Evolutionary conservation across 2,797 vertebrate genomes (phyloP).

Genomic region (Apogon talboti): DNA sequence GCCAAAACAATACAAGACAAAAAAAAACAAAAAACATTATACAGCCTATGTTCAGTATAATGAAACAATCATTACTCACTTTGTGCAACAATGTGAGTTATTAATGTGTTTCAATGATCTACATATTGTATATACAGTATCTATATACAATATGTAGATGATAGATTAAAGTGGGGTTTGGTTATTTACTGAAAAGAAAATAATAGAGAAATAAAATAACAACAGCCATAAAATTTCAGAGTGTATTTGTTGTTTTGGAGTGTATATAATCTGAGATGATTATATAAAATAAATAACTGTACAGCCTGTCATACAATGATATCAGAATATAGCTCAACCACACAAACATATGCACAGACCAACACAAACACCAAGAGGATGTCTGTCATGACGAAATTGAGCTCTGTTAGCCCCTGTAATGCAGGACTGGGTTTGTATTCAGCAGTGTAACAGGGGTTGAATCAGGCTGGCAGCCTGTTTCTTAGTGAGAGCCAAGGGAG

Average conservation of each 20-base stretch:
- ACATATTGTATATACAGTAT: too few relatives aligned
- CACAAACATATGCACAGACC: background rate
- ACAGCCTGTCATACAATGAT: slow-evolving; percentile 7
- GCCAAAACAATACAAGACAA: too few relatives aligned
- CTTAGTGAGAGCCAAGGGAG: slow-evolving; percentile 95
- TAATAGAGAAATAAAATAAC: background rate
- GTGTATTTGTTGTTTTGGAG: slow-evolving; percentile 5
- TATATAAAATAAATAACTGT: background rate
- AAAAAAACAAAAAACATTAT: too few relatives aligned
- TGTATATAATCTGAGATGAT: background rate
- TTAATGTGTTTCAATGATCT: too few relatives aligned
- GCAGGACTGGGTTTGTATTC: slow-evolving; percentile 88
- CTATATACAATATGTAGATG: too few relatives aligned
- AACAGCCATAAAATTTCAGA: too few relatives aligned
- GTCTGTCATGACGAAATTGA: slow-evolving; percentile 30
- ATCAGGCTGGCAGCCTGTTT: slow-evolving; percentile 91
- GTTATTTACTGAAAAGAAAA: background rate
- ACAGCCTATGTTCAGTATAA: too few relatives aligned
- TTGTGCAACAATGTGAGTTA: too few relatives aligned
- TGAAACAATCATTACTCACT: too few relatives aligned
- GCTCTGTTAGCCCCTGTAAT: slow-evolving; percentile 40
- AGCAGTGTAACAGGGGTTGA: slow-evolving; percentile 86
- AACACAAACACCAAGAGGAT: slow-evolving; percentile 4
- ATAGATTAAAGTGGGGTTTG: too few relatives aligned
- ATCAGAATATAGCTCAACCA: too few relatives aligned